These are phyloP conservation scores for Rhinoderma darwinii DNA, from an alignment of 2,113 vertebrate species.

Conservation along the genomic window DNA sequence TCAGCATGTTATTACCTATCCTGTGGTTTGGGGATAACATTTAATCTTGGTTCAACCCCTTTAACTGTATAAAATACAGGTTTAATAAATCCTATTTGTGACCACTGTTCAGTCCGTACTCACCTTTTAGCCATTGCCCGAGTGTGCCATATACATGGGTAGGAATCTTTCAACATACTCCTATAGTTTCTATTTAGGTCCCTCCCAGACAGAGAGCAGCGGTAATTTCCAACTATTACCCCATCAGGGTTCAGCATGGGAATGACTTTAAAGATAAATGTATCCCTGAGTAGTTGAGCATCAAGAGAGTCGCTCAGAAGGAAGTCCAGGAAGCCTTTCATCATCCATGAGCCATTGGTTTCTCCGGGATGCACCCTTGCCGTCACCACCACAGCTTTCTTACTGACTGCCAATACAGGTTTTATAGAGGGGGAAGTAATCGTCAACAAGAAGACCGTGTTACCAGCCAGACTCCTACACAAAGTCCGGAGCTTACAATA, in stretches of 20 bases:
- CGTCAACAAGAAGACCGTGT: conserved; percentile 82
- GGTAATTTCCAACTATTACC: conserved; percentile 91
- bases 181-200: conserved; percentile 90
- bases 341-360: conserved; percentile 88
- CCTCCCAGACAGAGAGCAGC: conserved; percentile 85
- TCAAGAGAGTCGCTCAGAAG: conserved; percentile 81
- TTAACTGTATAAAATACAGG: background rate
- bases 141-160: conserved; percentile 86
- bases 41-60: background rate
- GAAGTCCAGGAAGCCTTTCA: conserved; percentile 89
- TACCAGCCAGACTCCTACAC: conserved; percentile 88
- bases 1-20: too few species aligned
- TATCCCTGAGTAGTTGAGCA: conserved; percentile 81
- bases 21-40: too few species aligned
- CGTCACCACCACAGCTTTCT: conserved; percentile 83
- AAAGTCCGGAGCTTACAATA: conserved; percentile 81
- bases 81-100: background rate
- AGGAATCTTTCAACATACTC: conserved; percentile 74
- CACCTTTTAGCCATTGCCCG: conserved; percentile 87
- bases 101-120: conserved; percentile 38
- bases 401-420: conserved; percentile 63
- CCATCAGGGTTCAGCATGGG: conserved; percentile 96
- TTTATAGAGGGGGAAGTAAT: conserved; percentile 71
- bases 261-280: conserved; percentile 90
- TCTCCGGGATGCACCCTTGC: conserved; percentile 89